Evolutionary conservation across 64 coral and sea anemone genomes (phyloP).

Genomic region (Montipora cactus): DNA sequence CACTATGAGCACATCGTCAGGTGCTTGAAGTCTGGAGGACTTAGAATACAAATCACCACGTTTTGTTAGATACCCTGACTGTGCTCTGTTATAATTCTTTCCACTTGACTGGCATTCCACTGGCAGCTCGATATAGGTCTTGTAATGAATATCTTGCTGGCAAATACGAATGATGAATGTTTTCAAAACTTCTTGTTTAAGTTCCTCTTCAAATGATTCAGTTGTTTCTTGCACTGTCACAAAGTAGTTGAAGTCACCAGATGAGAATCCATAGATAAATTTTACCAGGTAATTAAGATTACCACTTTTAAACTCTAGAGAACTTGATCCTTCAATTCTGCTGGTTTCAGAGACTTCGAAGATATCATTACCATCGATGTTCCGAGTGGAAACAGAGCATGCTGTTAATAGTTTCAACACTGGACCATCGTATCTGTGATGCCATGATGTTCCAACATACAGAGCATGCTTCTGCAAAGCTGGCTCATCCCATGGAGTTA

Average conservation of each 20-base stretch:
- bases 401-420: not conserved
- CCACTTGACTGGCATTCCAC: conserved; percentile 66
- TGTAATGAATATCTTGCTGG: conserved; percentile 72
- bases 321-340: fast-evolving
- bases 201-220: conserved; percentile 7
- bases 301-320: not conserved
- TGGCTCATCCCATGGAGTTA: conserved; percentile 42
- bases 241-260: conserved; percentile 76
- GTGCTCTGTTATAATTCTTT: conserved; percentile 54
- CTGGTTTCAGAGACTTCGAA: not conserved
- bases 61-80: conserved; percentile 68
- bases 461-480: conserved; percentile 11
- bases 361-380: not conserved
- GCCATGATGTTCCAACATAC: conserved; percentile 83
- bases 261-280: conserved; percentile 70
- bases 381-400: conserved; percentile 34
- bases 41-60: conserved; percentile 45
- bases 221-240: conserved; percentile 63
- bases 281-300: conserved; percentile 29
- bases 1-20: conserved; percentile 75
- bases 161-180: conserved; percentile 77
- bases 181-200: conserved; percentile 9
- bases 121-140: conserved; percentile 73
- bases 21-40: conserved; percentile 9
- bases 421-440: not conserved